Conservation (phyloP, 2,797 vertebrate species). For the Pelodytes ibericus region DNA sequence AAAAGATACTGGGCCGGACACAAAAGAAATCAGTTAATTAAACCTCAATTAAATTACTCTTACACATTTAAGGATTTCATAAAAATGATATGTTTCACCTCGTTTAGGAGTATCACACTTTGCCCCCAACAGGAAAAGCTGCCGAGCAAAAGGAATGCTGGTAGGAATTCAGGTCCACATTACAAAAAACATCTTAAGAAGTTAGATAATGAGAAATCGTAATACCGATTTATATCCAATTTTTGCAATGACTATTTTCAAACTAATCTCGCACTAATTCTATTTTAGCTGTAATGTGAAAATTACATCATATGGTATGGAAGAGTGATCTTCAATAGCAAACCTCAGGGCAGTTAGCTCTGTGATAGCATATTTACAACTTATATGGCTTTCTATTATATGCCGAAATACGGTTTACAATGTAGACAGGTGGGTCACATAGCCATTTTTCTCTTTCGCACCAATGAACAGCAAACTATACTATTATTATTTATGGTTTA, state of each 20-base stretch:
- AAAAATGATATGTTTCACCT: conserved; percentile 56
- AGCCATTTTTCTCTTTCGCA: too few relatives aligned
- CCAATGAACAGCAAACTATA: too few relatives aligned
- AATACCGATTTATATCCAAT: neutral
- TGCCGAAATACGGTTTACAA: too few relatives aligned
- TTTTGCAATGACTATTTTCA: neutral
- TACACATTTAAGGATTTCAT: conserved; percentile 54
- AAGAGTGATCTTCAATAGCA: neutral
- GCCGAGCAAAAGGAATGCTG: neutral
- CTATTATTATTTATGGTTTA: too few relatives aligned
- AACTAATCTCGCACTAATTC: neutral
- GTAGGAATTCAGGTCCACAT: neutral
- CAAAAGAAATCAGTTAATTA: conserved; percentile 56
- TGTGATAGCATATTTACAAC: too few relatives aligned
- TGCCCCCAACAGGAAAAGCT: conserved; percentile 19
- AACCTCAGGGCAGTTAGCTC: neutral
- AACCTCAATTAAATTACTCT: conserved; percentile 57
- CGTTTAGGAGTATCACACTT: conserved; percentile 26
- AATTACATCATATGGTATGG: neutral
- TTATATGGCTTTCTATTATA: too few relatives aligned
- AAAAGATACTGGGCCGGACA: conserved; percentile 31
- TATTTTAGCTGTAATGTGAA: neutral
- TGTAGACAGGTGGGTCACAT: too few relatives aligned
- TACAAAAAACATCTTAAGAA: conserved; percentile 21
- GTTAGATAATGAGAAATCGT: neutral